These are phyloP conservation scores for Disparrhopalites patrizii DNA, from an alignment of 2,888 invertebrate genomes.

Conservation along the genomic window DNA sequence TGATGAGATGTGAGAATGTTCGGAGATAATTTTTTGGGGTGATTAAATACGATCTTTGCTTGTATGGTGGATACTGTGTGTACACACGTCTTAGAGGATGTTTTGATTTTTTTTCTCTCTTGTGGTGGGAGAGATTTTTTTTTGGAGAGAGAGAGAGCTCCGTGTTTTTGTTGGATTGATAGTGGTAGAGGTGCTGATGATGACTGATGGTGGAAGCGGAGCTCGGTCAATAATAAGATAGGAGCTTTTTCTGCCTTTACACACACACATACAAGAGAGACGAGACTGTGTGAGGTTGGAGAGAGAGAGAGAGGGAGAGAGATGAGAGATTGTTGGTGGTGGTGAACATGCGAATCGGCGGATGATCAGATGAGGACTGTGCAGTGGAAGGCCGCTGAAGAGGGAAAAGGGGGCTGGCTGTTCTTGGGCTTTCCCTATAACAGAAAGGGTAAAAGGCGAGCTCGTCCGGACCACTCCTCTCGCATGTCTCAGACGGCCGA, in stretches of 20 bases:
- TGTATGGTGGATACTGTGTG: background rate
- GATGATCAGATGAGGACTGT: slow-evolving; percentile 24
- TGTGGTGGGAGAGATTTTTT: background rate
- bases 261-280: too few species aligned
- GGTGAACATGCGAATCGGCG: slow-evolving; percentile 26
- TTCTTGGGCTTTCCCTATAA: slow-evolving; percentile 9
- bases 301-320: slow-evolving; percentile 4
- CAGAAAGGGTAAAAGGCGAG: too few species aligned
- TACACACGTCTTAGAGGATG: too few species aligned
- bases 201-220: slow-evolving; percentile 1
- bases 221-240: slow-evolving; percentile 12
- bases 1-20: too few species aligned
- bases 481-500: background rate
- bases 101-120: background rate
- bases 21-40: too few species aligned
- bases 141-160: background rate
- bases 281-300: too few species aligned
- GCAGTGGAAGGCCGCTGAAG: background rate
- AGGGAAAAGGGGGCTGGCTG: slow-evolving; percentile 19
- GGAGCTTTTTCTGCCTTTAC: too few species aligned
- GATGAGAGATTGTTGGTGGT: slow-evolving; percentile 22
- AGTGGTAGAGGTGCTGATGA: background rate
- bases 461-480: slow-evolving; percentile 16
- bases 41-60: background rate
- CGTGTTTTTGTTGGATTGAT: background rate